A percentile compares a stretch with the other conserved stretches of the same genome.
phyloP scores from a whole-genome alignment of 1,140 invertebrate species.

The Bombus confusus region DNA sequence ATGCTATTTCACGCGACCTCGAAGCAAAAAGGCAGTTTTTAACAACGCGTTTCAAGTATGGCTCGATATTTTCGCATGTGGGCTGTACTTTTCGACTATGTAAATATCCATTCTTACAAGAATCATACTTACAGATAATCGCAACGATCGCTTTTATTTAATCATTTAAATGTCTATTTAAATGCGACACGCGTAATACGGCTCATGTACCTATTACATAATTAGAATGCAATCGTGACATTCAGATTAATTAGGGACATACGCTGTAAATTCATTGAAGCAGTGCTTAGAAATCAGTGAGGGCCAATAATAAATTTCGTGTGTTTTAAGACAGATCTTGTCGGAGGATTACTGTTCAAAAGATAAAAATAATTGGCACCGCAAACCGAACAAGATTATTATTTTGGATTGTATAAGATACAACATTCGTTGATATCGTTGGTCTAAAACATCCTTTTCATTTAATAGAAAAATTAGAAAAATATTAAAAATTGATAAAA shows the following conservation, averaged over 20 bases:
- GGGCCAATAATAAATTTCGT: slow-evolving; percentile 43
- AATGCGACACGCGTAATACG: slow-evolving; percentile 44
- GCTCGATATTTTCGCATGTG: slow-evolving; percentile 52
- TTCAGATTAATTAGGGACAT: slow-evolving; percentile 52
- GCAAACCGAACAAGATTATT: slow-evolving; percentile 11
- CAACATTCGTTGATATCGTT: not conserved
- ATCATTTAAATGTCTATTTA: slow-evolving; percentile 40
- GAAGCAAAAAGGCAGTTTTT: slow-evolving; percentile 25
- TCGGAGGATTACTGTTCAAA: slow-evolving; percentile 33
- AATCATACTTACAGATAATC: slow-evolving; percentile 48
- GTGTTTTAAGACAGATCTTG: slow-evolving; percentile 17
- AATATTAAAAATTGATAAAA: not conserved
- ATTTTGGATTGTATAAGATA: not conserved
- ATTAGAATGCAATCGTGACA: slow-evolving; percentile 55
- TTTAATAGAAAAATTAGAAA: not conserved
- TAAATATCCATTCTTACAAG: slow-evolving; percentile 47
- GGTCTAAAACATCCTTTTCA: not conserved
- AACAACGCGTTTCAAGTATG: slow-evolving; percentile 36
- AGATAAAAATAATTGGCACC: slow-evolving; percentile 28
- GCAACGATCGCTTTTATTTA: slow-evolving; percentile 36
- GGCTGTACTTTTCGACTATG: slow-evolving; percentile 47
- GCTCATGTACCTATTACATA: slow-evolving; percentile 44
- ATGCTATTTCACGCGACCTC: slow-evolving; percentile 10
- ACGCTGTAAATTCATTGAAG: slow-evolving; percentile 50
- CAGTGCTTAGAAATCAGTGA: slow-evolving; percentile 44